Evolutionary conservation across 2,888 invertebrate species (phyloP).

Genomic region (Tineola bisselliella): DNA sequence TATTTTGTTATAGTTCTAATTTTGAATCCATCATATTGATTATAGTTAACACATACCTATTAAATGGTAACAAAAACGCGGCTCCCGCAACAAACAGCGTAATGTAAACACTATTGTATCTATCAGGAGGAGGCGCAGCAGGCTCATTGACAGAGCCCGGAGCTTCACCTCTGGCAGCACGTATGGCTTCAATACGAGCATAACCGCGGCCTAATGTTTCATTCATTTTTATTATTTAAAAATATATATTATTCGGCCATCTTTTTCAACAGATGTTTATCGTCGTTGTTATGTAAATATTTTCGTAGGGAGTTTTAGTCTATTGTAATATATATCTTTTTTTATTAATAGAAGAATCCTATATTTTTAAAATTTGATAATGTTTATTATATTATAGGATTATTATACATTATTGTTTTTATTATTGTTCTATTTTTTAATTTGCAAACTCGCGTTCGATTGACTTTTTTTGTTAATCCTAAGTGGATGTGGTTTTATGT

Average conservation of each 20-base stretch:
- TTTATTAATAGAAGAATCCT: background rate
- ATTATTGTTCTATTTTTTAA: background rate
- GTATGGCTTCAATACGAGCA: slow-evolving; percentile 69
- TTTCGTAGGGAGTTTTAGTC: background rate
- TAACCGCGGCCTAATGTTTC: slow-evolving; percentile 74
- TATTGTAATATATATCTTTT: no score
- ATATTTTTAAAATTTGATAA: background rate
- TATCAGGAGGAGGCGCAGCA: slow-evolving; percentile 75
- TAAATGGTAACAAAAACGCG: slow-evolving; percentile 91
- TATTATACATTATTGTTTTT: background rate
- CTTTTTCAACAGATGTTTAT: background rate
- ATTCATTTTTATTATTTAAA: slow-evolving; percentile 54
- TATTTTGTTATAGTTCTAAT: no score
- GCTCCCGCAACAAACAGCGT: slow-evolving; percentile 86
- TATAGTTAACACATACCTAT: slow-evolving; percentile 71
- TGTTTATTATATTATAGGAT: background rate
- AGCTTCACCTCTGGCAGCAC: slow-evolving; percentile 61
- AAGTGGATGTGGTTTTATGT: background rate
- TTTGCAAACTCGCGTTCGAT: background rate
- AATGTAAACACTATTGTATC: slow-evolving; percentile 76
- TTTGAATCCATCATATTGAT: no score
- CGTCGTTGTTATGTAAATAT: background rate
- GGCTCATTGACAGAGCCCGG: slow-evolving; percentile 50
- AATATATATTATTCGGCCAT: background rate
- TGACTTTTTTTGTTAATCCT: background rate